phyloP scores from a whole-genome alignment of 2,888 invertebrate species.

The Mantis religiosa region DNA sequence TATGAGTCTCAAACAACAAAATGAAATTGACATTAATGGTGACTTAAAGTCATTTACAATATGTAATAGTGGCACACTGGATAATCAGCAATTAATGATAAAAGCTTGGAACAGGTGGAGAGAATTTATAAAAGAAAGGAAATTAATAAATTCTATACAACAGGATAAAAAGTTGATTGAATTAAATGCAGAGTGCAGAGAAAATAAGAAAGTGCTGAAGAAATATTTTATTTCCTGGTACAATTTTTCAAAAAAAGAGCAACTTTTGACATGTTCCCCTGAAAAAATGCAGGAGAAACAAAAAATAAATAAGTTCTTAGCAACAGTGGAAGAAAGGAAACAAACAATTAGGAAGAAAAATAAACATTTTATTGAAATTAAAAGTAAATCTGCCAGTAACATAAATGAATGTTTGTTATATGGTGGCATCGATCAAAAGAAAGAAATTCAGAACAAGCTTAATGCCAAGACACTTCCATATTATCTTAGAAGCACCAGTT shows the following conservation, averaged over 20 bases:
- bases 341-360: neutral
- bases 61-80: neutral
- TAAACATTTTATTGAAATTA: neutral
- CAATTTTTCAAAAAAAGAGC: neutral
- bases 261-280: neutral
- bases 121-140: neutral
- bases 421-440: neutral
- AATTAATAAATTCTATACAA: neutral
- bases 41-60: neutral
- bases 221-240: neutral
- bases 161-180: neutral
- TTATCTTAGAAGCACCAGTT: neutral
- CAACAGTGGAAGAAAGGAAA: neutral
- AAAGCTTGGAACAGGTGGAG: neutral
- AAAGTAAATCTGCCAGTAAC: neutral
- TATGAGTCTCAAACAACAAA: neutral
- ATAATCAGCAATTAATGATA: neutral
- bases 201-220: neutral
- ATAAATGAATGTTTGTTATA: neutral
- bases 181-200: neutral
- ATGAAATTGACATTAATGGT: neutral
- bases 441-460: neutral
- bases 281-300: neutral
- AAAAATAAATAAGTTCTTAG: conserved; percentile 18
- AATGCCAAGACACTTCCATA: neutral